Base-by-base conservation (phyloP, 2,888 invertebrate species). In the Andrena trimmerana region DNA sequence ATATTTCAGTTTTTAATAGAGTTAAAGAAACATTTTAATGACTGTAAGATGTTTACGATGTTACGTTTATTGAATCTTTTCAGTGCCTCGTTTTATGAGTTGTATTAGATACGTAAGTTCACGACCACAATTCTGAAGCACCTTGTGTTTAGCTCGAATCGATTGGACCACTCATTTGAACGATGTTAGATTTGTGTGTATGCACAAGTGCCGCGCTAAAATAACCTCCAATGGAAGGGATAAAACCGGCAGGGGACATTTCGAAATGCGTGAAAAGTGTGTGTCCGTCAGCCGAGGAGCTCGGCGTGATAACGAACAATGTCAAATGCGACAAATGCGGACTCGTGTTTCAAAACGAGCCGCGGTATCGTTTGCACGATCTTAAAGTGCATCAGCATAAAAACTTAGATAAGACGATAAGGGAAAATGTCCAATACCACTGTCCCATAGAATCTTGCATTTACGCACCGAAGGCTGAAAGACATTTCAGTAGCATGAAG, bases 401-500 rank as follows among this genome's bases (percentile, higher is more conserved):
- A 33, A 92, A 89, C 66, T 79, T 94, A 13, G 90, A 90, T 8
- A 93, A 93, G 86, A 86, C 79, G 31, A 83, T 85, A 0, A 93
- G 92, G 67, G 91, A 92, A 71, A 92, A 91, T 74, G 80, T 92
- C 50, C 90, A 87, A 8, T 94, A 93, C 78, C 93, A 94, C 59
- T 94, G 94, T 79, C 94, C 94, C 1, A 90, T 92, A 33, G 83
- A 90, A 20, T 88, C 90, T 24, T 94, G 94, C 62, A 86, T 93
- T 70, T 94, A 94, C 76, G 90, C 93, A 1, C 78, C 84, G 2
- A 88, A 89, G 42, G 92, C 92, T 0, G 83, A 91, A 59, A 90
- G 93, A 59, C 89, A 91, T 78, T 94, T 94, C 81, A 90, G 88
- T 1, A 90, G 90, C 31, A 92, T 93, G 90, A 94, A 94, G 70